Evolutionary conservation across 92 coral and sea anemone species (phyloP), one percentile per base, ranked within the genome.

Genomic region (Bergia puertoricense): DNA sequence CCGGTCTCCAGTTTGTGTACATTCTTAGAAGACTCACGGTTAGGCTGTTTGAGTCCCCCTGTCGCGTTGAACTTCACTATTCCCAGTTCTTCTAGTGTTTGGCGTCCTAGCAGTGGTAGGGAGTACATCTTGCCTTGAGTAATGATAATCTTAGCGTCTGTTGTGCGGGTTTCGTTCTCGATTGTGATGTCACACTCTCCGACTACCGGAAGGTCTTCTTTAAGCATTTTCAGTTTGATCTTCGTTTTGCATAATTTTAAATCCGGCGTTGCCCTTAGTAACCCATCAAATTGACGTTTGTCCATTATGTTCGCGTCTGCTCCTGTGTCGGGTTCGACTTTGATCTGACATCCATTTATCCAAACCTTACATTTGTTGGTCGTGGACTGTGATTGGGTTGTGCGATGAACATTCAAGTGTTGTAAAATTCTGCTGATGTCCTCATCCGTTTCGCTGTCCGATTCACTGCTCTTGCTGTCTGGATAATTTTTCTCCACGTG

Each of bases 61-160:
- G 81, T 85, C 37, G 81, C 89, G 41, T 93, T 91, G 51, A 93
- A 62, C 44, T 86, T 72, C 38, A 89, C 36, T 91, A 91, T 91
- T 36, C 95, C 95, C 51, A 91, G 88, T 5, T 89, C 89, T 74
- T 86, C 91, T 2, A 91, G 86, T 20, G 85, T 86, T 84, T 82
- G 46, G 41, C 94, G 20, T 66, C 92, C 91, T 4, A 91, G 44
- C 62, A 90, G 86, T 30, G 92, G 91, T 57, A 81, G 85, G 0
- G 94, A 91, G 85, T 88, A 94, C n/a, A 91, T 93, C 72, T 82
- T 91, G 48, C 88, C 96, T 81, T 89, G 76, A 65, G 86, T 89
- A 18, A 89, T 84, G 15, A 81, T 86, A 44, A 91, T 91, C 42
- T 59, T 81, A n/a, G 91, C 81, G 13, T 62, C 44, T 10, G 80